Evolutionary conservation across 2,888 invertebrate genomes (phyloP).

Genomic region (Carpatolechia fugitivella): DNA sequence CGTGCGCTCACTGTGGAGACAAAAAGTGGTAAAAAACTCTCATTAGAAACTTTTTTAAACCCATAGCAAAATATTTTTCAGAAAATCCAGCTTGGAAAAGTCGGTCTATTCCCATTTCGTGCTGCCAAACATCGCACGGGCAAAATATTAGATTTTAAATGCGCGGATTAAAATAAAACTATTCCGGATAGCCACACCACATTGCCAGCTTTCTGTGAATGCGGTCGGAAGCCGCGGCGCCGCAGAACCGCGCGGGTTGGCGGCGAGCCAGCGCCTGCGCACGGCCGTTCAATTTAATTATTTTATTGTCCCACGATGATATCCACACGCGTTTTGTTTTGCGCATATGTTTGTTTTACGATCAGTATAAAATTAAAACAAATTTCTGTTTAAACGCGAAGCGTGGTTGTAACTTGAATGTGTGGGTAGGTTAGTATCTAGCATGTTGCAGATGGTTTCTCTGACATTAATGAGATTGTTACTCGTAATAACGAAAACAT

Average conservation of each 20-base stretch:
- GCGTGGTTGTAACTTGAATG: background rate
- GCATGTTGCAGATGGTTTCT: background rate
- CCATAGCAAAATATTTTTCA: no score
- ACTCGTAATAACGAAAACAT: no score
- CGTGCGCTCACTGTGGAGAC: no score
- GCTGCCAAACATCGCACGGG: conserved; percentile 19
- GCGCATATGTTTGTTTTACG: conserved; percentile 13
- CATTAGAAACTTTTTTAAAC: no score
- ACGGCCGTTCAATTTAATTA: conserved; percentile 27
- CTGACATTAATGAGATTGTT: background rate
- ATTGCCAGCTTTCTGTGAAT: conserved; percentile 36
- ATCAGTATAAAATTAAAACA: conserved; percentile 5
- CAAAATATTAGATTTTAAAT: conserved; percentile 33
- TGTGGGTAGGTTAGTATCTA: background rate
- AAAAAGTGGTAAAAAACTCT: no score
- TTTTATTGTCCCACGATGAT: conserved; percentile 38
- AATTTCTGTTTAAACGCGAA: background rate
- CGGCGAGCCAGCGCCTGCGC: conserved; percentile 53
- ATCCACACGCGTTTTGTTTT: conserved; percentile 17
- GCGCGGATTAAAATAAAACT: conserved; percentile 43
- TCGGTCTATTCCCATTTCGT: no score
- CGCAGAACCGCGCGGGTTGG: conserved; percentile 66
- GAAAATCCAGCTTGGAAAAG: no score
- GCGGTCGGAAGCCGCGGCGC: conserved; percentile 64
- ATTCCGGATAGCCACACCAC: background rate